phyloP scores from a whole-genome alignment of 2,888 invertebrate species.

The Acronicta leporina region DNA sequence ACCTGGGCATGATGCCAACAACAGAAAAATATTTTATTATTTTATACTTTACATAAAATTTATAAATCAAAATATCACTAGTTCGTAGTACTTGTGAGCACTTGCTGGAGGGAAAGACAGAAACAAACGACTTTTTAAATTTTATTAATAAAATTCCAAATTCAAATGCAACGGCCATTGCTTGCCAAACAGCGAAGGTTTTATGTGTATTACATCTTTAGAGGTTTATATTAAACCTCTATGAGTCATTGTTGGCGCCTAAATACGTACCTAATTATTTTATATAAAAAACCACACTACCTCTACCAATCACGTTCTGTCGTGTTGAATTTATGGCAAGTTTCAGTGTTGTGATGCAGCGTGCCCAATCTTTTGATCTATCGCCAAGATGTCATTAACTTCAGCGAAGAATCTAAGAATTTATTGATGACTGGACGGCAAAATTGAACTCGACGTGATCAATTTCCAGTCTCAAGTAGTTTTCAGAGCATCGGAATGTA shows the following conservation, averaged over 20 bases:
- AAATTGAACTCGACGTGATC: conserved; percentile 51
- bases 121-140: conserved; percentile 74
- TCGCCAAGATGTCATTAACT: conserved; percentile 57
- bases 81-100: conserved; percentile 77
- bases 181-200: conserved; percentile 68
- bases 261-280: neutral
- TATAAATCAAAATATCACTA: conserved; percentile 57
- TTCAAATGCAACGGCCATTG: conserved; percentile 68
- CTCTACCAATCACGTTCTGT: conserved; percentile 18
- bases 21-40: conserved; percentile 40
- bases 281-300: neutral
- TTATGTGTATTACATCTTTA: conserved; percentile 43
- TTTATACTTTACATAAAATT: conserved; percentile 51
- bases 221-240: conserved; percentile 34
- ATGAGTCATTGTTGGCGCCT: neutral
- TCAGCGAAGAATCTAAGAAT: conserved; percentile 50
- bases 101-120: conserved; percentile 80
- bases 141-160: conserved; percentile 78
- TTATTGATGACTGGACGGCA: conserved; percentile 48
- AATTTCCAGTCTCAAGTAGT: conserved; percentile 22
- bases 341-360: conserved; percentile 43
- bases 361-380: conserved; percentile 61
- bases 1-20: conserved; percentile 77
- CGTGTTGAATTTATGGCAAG: conserved; percentile 15
- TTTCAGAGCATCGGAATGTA: conserved; percentile 18